Conservation (phyloP, 2,113 vertebrate genomes). For the Neolamprologus hecqui region DNA sequence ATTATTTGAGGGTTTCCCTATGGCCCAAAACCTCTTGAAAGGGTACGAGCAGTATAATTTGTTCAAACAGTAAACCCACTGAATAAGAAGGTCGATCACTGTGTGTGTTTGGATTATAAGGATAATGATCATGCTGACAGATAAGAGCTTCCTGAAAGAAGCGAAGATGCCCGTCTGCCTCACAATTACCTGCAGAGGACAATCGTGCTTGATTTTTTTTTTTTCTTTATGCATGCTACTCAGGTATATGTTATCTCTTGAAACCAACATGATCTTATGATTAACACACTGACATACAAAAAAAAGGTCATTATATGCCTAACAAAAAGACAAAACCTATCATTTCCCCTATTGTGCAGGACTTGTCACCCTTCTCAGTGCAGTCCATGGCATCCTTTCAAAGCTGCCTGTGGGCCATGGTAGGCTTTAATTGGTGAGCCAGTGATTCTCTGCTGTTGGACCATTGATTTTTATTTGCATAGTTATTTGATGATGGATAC, state of each 20-base stretch:
- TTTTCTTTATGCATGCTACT: background rate
- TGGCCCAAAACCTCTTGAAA: constrained; percentile 39
- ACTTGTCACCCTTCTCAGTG: constrained; percentile 38
- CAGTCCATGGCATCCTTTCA: constrained; percentile 13
- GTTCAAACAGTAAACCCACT: constrained; percentile 38
- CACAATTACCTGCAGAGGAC: background rate
- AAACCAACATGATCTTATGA: background rate
- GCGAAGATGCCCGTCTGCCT: background rate
- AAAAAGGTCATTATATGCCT: background rate
- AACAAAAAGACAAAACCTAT: background rate
- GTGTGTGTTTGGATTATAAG: constrained; percentile 44
- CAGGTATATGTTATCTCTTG: background rate
- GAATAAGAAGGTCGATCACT: constrained; percentile 29
- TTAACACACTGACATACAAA: background rate
- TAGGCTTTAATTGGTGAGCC: constrained; percentile 65
- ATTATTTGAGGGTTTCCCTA: constrained; percentile 39
- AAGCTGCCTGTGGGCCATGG: constrained; percentile 25
- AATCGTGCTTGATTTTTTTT: background rate
- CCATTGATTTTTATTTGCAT: constrained; percentile 78
- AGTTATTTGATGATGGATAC: constrained; percentile 74
- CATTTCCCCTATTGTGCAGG: background rate
- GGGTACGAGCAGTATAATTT: constrained; percentile 29
- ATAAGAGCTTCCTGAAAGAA: constrained; percentile 22
- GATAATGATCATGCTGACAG: constrained; percentile 36
- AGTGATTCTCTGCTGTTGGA: constrained; percentile 71